These are phyloP conservation scores for Caenorhabditis parvicauda DNA, from an alignment of 2,888 invertebrate species.

Conservation along the genomic window DNA sequence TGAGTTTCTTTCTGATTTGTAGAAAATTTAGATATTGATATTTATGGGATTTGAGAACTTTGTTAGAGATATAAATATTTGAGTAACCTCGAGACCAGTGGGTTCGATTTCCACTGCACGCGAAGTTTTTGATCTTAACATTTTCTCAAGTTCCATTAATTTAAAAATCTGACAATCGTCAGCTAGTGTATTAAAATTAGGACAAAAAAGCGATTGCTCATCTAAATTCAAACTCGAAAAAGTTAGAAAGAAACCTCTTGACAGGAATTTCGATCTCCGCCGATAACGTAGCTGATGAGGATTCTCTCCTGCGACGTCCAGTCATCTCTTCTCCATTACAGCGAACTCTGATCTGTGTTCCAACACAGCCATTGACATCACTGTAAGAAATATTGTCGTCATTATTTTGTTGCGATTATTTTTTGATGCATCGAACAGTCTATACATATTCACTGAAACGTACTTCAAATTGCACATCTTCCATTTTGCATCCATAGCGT, in stretches of 20 bases:
- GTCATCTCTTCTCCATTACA: constrained; percentile 65
- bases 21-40: no score
- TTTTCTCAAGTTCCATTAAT: no score
- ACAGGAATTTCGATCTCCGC: constrained; percentile 38
- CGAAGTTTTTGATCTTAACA: no score
- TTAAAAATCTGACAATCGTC: no score
- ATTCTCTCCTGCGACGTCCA: constrained; percentile 7
- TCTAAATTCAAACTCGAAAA: no score
- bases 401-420: neutral
- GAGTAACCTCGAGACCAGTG: no score
- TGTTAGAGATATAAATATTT: no score
- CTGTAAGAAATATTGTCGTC: constrained; percentile 16
- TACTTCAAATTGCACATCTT: constrained; percentile 78
- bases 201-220: no score
- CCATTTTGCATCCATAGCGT: constrained; percentile 89
- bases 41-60: no score
- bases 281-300: constrained; percentile 6
- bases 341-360: constrained; percentile 71
- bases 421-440: neutral
- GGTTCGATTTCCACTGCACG: no score
- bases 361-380: constrained; percentile 80
- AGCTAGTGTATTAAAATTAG: no score
- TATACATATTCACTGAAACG: neutral
- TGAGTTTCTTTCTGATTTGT: no score
- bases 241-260: constrained; percentile 15